These are phyloP conservation scores for Acropternis orthonyx DNA, from an alignment of 2,797 vertebrate species.

Conservation along the genomic window DNA sequence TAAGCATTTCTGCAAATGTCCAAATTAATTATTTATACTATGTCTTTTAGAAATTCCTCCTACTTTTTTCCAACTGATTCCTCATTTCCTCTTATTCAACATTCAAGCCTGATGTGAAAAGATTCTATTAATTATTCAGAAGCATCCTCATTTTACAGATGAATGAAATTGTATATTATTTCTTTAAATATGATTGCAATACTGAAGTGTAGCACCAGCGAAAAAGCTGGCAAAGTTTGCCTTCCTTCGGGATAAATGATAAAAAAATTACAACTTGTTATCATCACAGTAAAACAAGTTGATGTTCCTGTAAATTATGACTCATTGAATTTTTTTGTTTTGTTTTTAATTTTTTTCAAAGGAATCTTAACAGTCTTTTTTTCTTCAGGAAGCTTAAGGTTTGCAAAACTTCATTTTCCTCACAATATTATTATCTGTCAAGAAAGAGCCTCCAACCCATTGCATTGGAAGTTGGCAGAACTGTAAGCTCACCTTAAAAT, in stretches of 20 bases:
- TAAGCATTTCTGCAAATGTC: background rate
- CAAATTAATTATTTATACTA: background rate
- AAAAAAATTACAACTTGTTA: background rate
- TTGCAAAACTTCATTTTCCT: conserved; percentile 31
- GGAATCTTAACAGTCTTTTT: background rate
- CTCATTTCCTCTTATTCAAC: background rate
- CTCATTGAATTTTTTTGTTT: background rate
- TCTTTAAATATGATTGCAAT: background rate
- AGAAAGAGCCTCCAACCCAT: background rate
- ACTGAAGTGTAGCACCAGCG: background rate
- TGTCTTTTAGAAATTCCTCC: background rate
- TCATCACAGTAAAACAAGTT: background rate
- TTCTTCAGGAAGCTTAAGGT: background rate
- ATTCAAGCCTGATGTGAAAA: background rate
- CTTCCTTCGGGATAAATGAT: background rate
- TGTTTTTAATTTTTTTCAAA: background rate
- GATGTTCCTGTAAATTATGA: background rate
- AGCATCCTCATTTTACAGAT: background rate
- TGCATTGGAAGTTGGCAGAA: background rate
- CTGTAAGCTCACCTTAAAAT: background rate
- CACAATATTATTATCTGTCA: background rate
- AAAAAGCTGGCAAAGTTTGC: background rate
- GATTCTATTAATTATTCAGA: background rate
- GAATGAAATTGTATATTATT: background rate
- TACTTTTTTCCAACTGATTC: background rate